Evolutionary conservation across 2,113 vertebrate species (phyloP).

Genomic region (Peromyscus polionotus): DNA sequence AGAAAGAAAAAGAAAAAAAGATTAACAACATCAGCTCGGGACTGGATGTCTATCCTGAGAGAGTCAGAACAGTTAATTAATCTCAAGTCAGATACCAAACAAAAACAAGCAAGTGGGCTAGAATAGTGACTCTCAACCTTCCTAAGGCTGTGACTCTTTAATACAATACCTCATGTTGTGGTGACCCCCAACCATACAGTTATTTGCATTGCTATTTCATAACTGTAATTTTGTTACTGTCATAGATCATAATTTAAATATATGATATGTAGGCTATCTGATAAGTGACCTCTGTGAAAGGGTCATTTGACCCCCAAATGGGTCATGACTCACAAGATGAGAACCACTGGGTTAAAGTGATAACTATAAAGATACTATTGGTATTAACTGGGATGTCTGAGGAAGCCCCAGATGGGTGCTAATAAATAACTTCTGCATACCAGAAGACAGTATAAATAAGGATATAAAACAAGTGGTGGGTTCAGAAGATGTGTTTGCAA

Average conservation of each 20-base stretch:
- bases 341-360: background rate
- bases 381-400: constrained; percentile 29
- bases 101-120: background rate
- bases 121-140: background rate
- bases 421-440: background rate
- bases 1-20: background rate
- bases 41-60: background rate
- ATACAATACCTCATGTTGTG: background rate
- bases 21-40: background rate
- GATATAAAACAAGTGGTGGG: constrained; percentile 61
- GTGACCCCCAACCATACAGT: background rate
- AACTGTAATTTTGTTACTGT: background rate
- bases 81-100: background rate
- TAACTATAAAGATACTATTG: constrained; percentile 12
- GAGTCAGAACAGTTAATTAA: background rate
- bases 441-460: constrained; percentile 52
- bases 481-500: constrained; percentile 61
- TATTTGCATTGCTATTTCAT: background rate
- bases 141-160: background rate
- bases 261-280: background rate
- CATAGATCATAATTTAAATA: background rate
- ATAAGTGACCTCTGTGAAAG: background rate
- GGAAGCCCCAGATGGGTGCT: background rate
- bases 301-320: background rate
- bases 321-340: background rate